Base-by-base conservation (phyloP, 2,888 invertebrate genomes). In the Serripes groenlandicus region DNA sequence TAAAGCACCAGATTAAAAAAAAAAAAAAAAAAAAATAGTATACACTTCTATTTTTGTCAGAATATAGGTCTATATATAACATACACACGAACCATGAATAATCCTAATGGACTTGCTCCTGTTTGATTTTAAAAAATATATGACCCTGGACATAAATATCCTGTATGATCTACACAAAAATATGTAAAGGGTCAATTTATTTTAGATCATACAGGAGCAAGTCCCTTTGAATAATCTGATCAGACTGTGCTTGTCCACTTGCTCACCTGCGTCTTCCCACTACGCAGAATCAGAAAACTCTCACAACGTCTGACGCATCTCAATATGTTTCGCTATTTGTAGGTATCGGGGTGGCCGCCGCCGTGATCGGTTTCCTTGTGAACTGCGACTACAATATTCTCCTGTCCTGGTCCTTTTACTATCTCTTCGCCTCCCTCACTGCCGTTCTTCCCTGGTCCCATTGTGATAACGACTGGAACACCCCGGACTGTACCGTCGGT, bases 401-500 rank as follows among this genome's bases (percentile, higher is more conserved):
- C 90, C 97, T 97, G 90, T 97, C 96, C 37, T 97, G 97, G 97
- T 96, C 97, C 0, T 95, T 97, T 84, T 97, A 97, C 95, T 97
- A 97, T 95, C 95, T 97, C 86, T 96, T 97, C 87, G 96, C 97
- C 26, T 97, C 97, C 60, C 94, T 96, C 89, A 93, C 94, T 23
- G 96, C 96, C 21, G 96, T 71, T 89, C 95, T 97, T 35, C 97
- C 97, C 0, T 97, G 97, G 97, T 95, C 97, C 78, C 96, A 97
- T 91, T 97, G 97, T 92, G 96, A 97, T 93, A 97, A 97, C 94
- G 95, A 96, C 0, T 97, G 97, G 97, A 97, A 97, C 95, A 97
- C 97, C 0, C 96, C 96, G 0, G 95, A 88, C 72, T 92, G 92
- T 75, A 69, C 49, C 26, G 52, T 69, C 30, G 69, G 26, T 28